Base-by-base conservation (phyloP, 2,888 invertebrate genomes). In the Bombylius discolor region DNA sequence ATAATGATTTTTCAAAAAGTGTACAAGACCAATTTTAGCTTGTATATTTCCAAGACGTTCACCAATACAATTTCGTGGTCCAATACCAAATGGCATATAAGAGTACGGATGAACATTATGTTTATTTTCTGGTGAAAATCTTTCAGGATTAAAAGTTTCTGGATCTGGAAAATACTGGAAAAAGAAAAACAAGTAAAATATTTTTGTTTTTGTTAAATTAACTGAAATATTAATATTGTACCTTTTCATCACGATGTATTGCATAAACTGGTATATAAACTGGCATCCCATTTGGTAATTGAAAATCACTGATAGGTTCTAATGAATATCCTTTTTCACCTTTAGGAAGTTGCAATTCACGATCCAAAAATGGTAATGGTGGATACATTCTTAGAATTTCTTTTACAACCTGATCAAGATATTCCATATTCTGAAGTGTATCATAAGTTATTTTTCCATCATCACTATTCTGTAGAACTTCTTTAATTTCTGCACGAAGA, bases 371-470 rank as follows among this genome's bases (percentile, higher is more conserved):
- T 4, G 75, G 71, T 7, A 73, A 50, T 0, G 70, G 65, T 1
- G 75, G 74, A 63, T 75, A 75, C 51, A 74, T 58, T 4, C 75
- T 66, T 44, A 74, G 58, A 11, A 67, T 67, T 60, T 75, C 64
- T 56, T 51, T 36, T 1, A 59, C 34, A 6, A 69, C 69, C 65
- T 63, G 66, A 58, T 72, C 67, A 52, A 72, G 59, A 60, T 71
- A 70, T 14, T 61, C 58, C 70, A 72, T 67, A 44, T 67, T 64
- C 42, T 62, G 58, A 12, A 72, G 49, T 3, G 64, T 59, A 12
- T 71, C 67, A 55, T 69, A 70, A 6, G 64, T 66, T 5, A 70
- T 36, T 5, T 65, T 65, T 6, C 39, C 39, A 4, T 63, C 61
- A 4, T 63, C 61, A 49, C 64, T 58, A 11, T 42, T 42, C 5